phyloP scores from a whole-genome alignment of 1,140 invertebrate species.

The Drosophila insularis region DNA sequence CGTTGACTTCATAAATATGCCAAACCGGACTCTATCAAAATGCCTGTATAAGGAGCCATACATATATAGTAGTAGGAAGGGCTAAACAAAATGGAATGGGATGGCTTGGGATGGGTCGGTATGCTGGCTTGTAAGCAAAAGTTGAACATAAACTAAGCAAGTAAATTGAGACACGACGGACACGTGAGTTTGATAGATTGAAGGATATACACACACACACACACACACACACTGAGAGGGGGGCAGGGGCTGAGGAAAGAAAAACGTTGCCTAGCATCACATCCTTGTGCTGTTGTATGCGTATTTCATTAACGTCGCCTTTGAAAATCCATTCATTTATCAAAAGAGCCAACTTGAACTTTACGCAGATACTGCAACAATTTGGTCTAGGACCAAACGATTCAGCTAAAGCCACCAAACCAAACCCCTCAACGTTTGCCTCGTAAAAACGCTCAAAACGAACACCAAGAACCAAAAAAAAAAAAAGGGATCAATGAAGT shows the following conservation, averaged over 20 bases:
- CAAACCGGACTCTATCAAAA: constrained; percentile 47
- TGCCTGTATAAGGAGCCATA: constrained; percentile 9
- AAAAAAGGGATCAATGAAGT: constrained; percentile 73
- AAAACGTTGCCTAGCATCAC: constrained; percentile 1
- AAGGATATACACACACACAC: constrained; percentile 48
- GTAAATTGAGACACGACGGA: constrained; percentile 78
- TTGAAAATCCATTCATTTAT: constrained; percentile 80
- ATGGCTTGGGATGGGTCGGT: background rate
- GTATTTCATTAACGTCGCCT: constrained; percentile 78
- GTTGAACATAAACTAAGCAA: constrained; percentile 72
- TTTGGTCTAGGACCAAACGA: constrained; percentile 37
- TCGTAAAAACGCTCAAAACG: constrained; percentile 55
- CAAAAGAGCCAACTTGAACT: constrained; percentile 75
- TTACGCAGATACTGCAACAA: constrained; percentile 69
- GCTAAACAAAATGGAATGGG: background rate
- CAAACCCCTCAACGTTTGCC: constrained; percentile 1
- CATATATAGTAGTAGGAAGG: background rate
- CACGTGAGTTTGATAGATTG: constrained; percentile 78
- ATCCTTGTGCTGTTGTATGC: constrained; percentile 33
- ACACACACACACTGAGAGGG: background rate
- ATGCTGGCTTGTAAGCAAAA: constrained; percentile 12
- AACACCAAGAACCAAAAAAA: constrained; percentile 24
- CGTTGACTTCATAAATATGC: constrained; percentile 49
- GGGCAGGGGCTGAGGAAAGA: background rate
- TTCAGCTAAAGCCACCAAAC: no score